Evolutionary conservation across 2,888 invertebrate genomes (phyloP).

Genomic region (Caenorhabditis doughertyi): DNA sequence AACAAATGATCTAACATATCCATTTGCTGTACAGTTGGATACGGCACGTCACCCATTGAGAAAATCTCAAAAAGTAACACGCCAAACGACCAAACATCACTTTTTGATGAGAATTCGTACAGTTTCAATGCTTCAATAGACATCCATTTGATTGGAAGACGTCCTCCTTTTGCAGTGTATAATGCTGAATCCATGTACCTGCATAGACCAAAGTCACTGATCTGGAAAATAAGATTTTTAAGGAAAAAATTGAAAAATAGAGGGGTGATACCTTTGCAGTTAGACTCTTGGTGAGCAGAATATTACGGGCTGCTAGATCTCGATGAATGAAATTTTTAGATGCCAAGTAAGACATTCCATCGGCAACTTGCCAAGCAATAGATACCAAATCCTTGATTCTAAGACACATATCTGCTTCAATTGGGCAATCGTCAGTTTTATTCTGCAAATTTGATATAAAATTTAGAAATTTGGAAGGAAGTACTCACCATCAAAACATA

Average conservation of each 20-base stretch:
- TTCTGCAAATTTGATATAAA: constrained; percentile 51
- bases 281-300: constrained; percentile 73
- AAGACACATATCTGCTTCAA: constrained; percentile 72
- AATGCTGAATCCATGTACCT: constrained; percentile 75
- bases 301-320: constrained; percentile 76
- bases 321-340: constrained; percentile 76
- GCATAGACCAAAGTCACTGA: constrained; percentile 78
- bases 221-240: constrained; percentile 50
- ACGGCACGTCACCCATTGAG: constrained; percentile 76
- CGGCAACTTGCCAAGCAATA: constrained; percentile 76
- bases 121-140: constrained; percentile 75
- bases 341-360: constrained; percentile 76
- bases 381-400: constrained; percentile 76
- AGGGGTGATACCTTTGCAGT: constrained; percentile 73
- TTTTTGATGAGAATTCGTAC: constrained; percentile 74
- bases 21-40: constrained; percentile 72
- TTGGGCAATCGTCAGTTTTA: constrained; percentile 69
- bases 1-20: constrained; percentile 74
- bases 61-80: constrained; percentile 76
- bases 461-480: no score
- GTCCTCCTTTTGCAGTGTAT: constrained; percentile 77
- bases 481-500: constrained; percentile 61
- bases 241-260: neutral
- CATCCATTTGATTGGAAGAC: constrained; percentile 80
- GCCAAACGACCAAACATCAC: constrained; percentile 78